These are phyloP conservation scores for Pygmarrhopalites habei DNA, from an alignment of 1,140 invertebrate genomes.

Conservation along the genomic window DNA sequence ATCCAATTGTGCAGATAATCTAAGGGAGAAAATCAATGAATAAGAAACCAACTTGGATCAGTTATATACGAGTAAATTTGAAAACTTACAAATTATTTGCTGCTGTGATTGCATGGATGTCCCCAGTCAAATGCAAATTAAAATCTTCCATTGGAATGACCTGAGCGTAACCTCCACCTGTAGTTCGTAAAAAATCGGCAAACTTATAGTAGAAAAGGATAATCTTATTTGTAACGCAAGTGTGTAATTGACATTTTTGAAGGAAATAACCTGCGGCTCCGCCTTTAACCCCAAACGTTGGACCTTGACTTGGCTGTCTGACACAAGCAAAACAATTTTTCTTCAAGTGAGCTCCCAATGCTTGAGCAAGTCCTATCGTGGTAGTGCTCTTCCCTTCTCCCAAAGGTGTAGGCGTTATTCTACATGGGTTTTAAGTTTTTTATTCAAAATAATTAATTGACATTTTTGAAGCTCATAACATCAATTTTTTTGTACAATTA, in stretches of 20 bases:
- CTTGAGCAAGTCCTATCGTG: slow-evolving; percentile 86
- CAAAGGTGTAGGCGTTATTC: slow-evolving; percentile 53
- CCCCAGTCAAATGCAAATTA: slow-evolving; percentile 96
- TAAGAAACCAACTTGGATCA: slow-evolving; percentile 44
- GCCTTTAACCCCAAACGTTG: slow-evolving; percentile 34
- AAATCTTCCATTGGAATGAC: slow-evolving; percentile 99
- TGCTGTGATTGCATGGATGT: slow-evolving; percentile 95
- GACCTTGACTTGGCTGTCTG: slow-evolving; percentile 65
- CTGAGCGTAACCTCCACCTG: slow-evolving; percentile 87
- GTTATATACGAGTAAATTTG: slow-evolving; percentile 60
- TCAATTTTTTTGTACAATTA: slow-evolving; percentile 11
- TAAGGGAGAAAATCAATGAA: too few relatives aligned
- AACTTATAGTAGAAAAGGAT: not conserved
- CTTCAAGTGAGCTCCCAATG: slow-evolving; percentile 72
- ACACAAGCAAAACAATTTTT: slow-evolving; percentile 90
- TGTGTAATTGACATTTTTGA: too few relatives aligned
- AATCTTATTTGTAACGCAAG: too few relatives aligned
- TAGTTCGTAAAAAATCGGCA: slow-evolving; percentile 47
- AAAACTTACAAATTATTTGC: slow-evolving; percentile 98
- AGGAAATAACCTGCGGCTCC: too few relatives aligned
- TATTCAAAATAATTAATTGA: slow-evolving; percentile 14
- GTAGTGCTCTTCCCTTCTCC: slow-evolving; percentile 98
- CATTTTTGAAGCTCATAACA: not conserved
- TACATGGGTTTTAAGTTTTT: not conserved
- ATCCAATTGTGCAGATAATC: slow-evolving; percentile 66